Base-by-base conservation (phyloP, 2,888 invertebrate species). In the Parnassius apollo region DNA sequence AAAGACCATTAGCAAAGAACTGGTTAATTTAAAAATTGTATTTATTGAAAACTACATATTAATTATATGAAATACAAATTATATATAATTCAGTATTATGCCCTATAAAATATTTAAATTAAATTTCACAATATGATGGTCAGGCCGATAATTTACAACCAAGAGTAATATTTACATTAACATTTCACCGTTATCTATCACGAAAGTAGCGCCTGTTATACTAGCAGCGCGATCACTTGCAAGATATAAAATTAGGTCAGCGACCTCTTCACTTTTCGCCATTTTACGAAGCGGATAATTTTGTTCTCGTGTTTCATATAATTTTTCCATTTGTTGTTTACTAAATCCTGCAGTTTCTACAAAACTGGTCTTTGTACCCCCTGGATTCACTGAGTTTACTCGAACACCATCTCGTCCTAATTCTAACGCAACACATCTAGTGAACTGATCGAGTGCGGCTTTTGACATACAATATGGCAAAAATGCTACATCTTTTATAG, bases 391-490 rank as follows among this genome's bases (percentile, higher is more conserved):
- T 45, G 96, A 94, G 85, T 98, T 98, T 0, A 96, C 97, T 50
- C 98, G 93, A 0, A 98, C 96, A 68, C 95, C 94, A 74, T 95
- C 94, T 0, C 93, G 77, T 48, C 95, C 96, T 59, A 97, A 85
- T 76, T 97, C 98, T 59, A 98, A 84, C 11, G 99, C 98, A 9
- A 95, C 92, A 80, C 98, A 98, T 78, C 95, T 94, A 0, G 99
- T 99, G 71, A 99, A 95, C 80, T 98, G 98, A 90, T 99, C 98
- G 12, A 98, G 84, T 3, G 98, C 98, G 42, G 97, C 94, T 91
- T 99, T 99, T 9, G 98, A 97, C 88, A 98, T 95, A 72, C 95
- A 95, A 82, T 99, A 99, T 0, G 98, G 95, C 62, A 98, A 81
- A 18, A 96, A 95, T 62, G 95, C 95, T 2, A 97, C 94, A 66